Base-by-base conservation (phyloP, 2,888 invertebrate genomes). In the Drosophila meridionalis region DNA sequence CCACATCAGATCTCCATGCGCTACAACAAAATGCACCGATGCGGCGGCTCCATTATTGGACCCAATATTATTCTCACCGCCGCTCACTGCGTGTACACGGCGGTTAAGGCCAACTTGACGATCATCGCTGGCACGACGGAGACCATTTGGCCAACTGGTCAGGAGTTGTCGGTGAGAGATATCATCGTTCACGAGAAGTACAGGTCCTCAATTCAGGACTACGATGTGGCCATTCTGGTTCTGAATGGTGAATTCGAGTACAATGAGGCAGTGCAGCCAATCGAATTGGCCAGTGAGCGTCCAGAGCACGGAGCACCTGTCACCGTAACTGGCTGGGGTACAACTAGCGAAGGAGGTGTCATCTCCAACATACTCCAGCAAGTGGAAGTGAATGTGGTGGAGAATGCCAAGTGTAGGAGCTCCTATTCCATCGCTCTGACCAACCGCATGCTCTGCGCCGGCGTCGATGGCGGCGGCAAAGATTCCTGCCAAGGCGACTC, bases 201-300 rank as follows among this genome's bases (percentile, higher is more conserved):
- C 82, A 94, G 93, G 74, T 90, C 93, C 1, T 92, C 92, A 2
- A 94, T 94, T 50, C 92, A 93, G 66, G 94, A 94, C 32, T 94
- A 95, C 77, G 95, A 96, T 90, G 92, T 95, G 11, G 95, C 95
- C 0, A 84, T 96, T 9, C 82, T 96, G 40, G 93, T 94, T 58
- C 87, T 96, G 26, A 93, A 94, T 73, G 93, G 94, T 11, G 93
- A 94, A 3, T 73, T 93, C 92, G 68, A 42, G 4, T 73, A 52
- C 40, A 80, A 74, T 32, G 69, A 83, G 3, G 92, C 93, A 36
- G 94, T 95, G 53, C 92, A 94, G 2, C 95, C 95, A 0, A 94
- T 96, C 61, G 95, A 95, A 74, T 87, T 96, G 76, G 94, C 94
- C 63, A 94, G 94, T 94, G 86, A 90, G 72, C 80, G 83, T 4